Evolutionary conservation across 1,140 invertebrate genomes (phyloP).

Genomic region (Meloidogyne floridensis): DNA sequence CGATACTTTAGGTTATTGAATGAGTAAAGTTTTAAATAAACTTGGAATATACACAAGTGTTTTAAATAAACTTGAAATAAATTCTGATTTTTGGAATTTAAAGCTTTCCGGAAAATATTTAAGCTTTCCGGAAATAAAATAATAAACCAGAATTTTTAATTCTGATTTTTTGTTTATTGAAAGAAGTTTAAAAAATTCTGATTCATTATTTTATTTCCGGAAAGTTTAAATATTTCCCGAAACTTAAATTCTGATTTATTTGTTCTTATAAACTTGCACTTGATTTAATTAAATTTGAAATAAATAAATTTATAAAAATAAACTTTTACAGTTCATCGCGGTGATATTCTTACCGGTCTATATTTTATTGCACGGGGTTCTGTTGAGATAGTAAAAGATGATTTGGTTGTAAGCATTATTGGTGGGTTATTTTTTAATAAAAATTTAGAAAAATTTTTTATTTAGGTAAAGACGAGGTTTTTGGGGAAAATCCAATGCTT

Average conservation of each 20-base stretch:
- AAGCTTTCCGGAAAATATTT: too few relatives aligned
- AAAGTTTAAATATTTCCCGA: too few relatives aligned
- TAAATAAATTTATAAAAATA: not conserved
- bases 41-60: constrained; percentile 10
- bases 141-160: too few relatives aligned
- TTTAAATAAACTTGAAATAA: not conserved
- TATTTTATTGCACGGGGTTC: constrained; percentile 96
- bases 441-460: not conserved
- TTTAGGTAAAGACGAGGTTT: constrained; percentile 92
- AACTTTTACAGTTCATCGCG: constrained; percentile 63
- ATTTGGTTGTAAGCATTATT: constrained; percentile 94
- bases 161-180: too few relatives aligned
- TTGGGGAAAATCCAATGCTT: constrained; percentile 94
- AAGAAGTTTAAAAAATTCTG: too few relatives aligned
- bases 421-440: constrained; percentile 71
- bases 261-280: too few relatives aligned
- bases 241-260: too few relatives aligned
- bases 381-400: constrained; percentile 94
- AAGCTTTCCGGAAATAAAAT: too few relatives aligned
- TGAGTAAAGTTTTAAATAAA: not conserved
- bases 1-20: constrained; percentile 3
- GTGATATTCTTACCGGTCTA: constrained; percentile 89
- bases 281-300: not conserved
- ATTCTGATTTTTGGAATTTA: too few relatives aligned
- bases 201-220: too few relatives aligned